Percentiles rank a stretch among this genome's conserved stretches.
Evolutionary conservation across 2,797 vertebrate species (phyloP).

Genomic region (Vespertilio murinus): DNA sequence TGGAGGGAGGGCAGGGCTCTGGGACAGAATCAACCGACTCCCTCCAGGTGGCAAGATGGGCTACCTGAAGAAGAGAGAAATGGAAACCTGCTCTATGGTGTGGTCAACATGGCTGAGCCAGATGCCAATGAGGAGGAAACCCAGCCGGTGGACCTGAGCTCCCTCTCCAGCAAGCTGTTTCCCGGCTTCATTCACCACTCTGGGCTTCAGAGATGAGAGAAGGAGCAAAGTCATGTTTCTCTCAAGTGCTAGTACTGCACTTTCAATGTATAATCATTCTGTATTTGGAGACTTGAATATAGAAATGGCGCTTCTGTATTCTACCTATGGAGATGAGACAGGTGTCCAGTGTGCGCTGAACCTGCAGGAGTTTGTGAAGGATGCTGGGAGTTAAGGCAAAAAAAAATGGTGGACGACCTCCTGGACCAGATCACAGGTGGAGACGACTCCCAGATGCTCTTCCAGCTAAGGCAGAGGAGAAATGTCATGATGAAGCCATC

Average conservation of each 20-base stretch:
- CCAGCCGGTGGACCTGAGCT: conserved; percentile 94
- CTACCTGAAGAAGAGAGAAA: too few species aligned
- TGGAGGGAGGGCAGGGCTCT: too few species aligned
- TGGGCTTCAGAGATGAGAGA: conserved; percentile 97
- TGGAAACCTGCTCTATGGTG: too few species aligned
- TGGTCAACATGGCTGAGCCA: too few species aligned
- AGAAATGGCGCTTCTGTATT: too few species aligned
- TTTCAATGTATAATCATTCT: too few species aligned
- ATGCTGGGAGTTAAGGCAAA: conserved; percentile 91
- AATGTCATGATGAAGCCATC: conserved; percentile 88
- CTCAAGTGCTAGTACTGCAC: too few species aligned
- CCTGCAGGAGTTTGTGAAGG: conserved; percentile 97
- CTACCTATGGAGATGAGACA: too few species aligned
- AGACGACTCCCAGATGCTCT: conserved; percentile 93
- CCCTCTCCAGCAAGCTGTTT: conserved; percentile 94
- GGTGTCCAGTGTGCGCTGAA: too few species aligned
- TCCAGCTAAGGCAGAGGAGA: conserved; percentile 91
- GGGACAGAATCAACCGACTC: too few species aligned
- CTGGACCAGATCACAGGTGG: conserved; percentile 96
- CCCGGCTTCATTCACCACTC: conserved; percentile 95
- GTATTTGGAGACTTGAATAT: too few species aligned
- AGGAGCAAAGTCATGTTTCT: conserved; percentile 85
- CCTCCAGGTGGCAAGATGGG: too few species aligned
- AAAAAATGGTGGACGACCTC: conserved; percentile 94
- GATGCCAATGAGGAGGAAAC: conserved; percentile 87